phyloP scores from a whole-genome alignment of 92 coral and sea anemone genomes.

The Epizoanthus scotinus region DNA sequence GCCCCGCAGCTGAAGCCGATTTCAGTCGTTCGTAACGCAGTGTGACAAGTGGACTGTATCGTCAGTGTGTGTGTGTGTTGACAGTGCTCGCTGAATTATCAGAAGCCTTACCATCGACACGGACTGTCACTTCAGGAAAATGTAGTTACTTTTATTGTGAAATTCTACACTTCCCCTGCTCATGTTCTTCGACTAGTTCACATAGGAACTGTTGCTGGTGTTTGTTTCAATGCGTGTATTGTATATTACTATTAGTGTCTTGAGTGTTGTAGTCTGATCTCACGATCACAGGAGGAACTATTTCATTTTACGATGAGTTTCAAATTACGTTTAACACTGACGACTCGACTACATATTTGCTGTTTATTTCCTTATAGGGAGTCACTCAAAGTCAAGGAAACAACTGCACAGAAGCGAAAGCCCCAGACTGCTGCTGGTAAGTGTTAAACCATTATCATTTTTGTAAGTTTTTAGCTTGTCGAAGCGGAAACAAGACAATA shows the following conservation, averaged over 20 bases:
- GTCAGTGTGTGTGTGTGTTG: no score
- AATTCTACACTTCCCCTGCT: not conserved
- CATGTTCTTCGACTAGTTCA: not conserved
- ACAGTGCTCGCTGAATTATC: no score
- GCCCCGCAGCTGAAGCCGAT: no score
- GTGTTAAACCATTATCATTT: not conserved
- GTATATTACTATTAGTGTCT: not conserved
- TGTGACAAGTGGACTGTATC: no score
- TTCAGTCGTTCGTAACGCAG: no score
- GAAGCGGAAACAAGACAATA: no score
- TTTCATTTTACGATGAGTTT: no score
- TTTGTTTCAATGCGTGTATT: not conserved
- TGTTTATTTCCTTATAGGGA: conserved; percentile 5
- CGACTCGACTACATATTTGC: not conserved
- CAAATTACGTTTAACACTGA: not conserved
- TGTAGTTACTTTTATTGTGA: not conserved
- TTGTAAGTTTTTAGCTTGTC: not conserved
- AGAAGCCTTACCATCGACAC: no score
- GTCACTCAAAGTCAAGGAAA: conserved; percentile 6
- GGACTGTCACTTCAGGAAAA: not conserved
- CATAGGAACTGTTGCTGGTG: not conserved
- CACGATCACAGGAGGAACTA: not conserved
- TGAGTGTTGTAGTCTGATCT: not conserved
- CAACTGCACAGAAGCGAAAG: not conserved
- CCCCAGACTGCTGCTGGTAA: conserved; percentile 2